These are phyloP conservation scores for Echinarachnius parma DNA, from an alignment of 53 echinoderm and acorn worm species.

Conservation along the genomic window DNA sequence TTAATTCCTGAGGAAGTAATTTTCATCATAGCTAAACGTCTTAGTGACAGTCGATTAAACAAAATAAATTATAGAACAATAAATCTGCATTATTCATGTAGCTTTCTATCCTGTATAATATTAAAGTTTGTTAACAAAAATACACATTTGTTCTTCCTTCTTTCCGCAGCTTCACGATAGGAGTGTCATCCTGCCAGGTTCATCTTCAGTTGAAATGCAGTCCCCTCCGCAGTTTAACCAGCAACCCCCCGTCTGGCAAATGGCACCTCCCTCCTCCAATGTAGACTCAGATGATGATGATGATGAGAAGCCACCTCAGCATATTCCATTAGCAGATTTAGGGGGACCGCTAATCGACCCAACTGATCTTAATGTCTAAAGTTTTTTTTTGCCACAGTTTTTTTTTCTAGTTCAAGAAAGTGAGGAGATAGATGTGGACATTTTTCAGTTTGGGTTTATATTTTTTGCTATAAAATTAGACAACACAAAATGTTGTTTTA, in stretches of 20 bases:
- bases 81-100: too few species aligned
- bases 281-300: conserved; percentile 36
- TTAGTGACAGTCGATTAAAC: too few species aligned
- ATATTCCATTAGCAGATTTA: conserved; percentile 26
- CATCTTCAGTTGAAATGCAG: conserved; percentile 24
- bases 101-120: too few species aligned
- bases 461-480: too few species aligned
- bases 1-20: too few species aligned
- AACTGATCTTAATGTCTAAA: background rate
- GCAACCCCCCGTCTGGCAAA: conserved; percentile 37
- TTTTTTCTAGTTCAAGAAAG: too few species aligned
- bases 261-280: conserved; percentile 21
- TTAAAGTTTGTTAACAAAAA: too few species aligned
- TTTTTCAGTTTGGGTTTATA: too few species aligned
- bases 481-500: too few species aligned
- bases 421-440: too few species aligned
- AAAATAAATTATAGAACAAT: too few species aligned
- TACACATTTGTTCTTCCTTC: background rate
- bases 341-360: conserved; percentile 30
- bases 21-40: too few species aligned
- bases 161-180: conserved; percentile 22
- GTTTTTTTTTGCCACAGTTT: background rate
- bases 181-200: conserved; percentile 15
- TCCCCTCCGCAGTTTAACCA: conserved; percentile 22
- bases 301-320: conserved; percentile 39